These are phyloP conservation scores for Gasterosteus nipponicus DNA, from an alignment of 2,113 vertebrate species.

Conservation along the genomic window DNA sequence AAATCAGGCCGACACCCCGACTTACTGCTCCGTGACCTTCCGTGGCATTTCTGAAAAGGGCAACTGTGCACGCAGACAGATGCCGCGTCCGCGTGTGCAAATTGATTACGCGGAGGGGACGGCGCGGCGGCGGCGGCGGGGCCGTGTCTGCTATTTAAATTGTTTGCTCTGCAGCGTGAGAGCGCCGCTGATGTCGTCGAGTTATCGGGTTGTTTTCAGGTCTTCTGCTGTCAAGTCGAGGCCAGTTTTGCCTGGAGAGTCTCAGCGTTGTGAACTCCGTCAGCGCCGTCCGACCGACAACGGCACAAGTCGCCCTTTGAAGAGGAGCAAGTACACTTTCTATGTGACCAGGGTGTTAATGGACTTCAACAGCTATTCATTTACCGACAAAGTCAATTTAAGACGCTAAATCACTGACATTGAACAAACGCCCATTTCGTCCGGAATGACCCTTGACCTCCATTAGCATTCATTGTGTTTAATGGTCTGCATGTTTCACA, in stretches of 20 bases:
- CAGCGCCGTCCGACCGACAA: neutral
- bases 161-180: constrained; percentile 24
- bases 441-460: constrained; percentile 17
- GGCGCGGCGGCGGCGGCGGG: constrained; percentile 4
- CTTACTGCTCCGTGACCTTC: constrained; percentile 68
- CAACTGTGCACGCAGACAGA: constrained; percentile 57
- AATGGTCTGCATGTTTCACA: neutral
- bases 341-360: neutral
- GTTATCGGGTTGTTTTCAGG: neutral
- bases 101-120: constrained; percentile 51
- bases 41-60: constrained; percentile 67
- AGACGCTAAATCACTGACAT: neutral
- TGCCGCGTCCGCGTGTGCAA: constrained; percentile 55
- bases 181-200: constrained; percentile 7
- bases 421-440: constrained; percentile 11
- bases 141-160: constrained; percentile 15
- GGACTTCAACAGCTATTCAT: neutral
- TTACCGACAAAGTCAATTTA: constrained; percentile 8
- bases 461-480: neutral
- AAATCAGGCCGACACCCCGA: constrained; percentile 39
- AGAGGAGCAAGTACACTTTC: neutral
- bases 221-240: neutral
- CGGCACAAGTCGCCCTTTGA: neutral
- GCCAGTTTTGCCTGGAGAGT: neutral
- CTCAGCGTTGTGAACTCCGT: neutral